These are phyloP conservation scores for Taenioides sp. DNA, from an alignment of 2,797 vertebrate species.

Conservation along the genomic window DNA sequence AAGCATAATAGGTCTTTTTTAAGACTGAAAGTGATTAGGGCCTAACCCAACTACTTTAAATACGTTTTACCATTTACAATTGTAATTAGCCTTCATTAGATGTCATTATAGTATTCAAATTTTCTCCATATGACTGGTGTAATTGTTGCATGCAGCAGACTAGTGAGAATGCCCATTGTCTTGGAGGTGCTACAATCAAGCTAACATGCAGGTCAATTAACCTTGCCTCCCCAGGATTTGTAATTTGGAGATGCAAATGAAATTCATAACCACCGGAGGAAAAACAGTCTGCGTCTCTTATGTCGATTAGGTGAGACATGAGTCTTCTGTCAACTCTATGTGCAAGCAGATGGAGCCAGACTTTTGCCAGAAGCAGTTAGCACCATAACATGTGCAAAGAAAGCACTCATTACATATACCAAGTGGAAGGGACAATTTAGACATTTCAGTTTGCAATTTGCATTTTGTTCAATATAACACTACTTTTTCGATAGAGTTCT, in stretches of 20 bases:
- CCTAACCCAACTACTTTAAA: neutral
- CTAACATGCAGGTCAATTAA: slow-evolving; percentile 53
- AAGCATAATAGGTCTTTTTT: no score
- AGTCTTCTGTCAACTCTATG: slow-evolving; percentile 56
- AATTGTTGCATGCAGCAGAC: slow-evolving; percentile 14
- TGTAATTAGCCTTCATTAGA: neutral
- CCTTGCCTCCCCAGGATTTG: slow-evolving; percentile 50
- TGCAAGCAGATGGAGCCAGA: slow-evolving; percentile 54
- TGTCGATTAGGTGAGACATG: slow-evolving; percentile 64
- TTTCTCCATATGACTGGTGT: slow-evolving; percentile 10
- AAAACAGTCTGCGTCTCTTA: slow-evolving; percentile 67
- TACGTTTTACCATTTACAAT: neutral
- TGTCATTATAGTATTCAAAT: neutral
- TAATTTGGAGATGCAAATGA: slow-evolving; percentile 64
- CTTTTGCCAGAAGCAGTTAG: slow-evolving; percentile 32
- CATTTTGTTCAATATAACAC: neutral
- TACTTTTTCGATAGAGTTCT: neutral
- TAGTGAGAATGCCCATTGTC: slow-evolving; percentile 17
- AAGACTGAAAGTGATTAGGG: neutral
- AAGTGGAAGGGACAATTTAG: neutral
- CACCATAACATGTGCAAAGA: slow-evolving; percentile 2
- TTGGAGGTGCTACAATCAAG: slow-evolving; percentile 32
- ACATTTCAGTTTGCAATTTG: slow-evolving; percentile 4
- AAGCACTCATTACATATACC: slow-evolving; percentile 9
- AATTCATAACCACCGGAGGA: slow-evolving; percentile 71